A percentile compares a stretch with the other conserved stretches of the same genome.
Evolutionary conservation across 2,888 invertebrate genomes (phyloP).

Genomic region (Slavum lentiscoides): DNA sequence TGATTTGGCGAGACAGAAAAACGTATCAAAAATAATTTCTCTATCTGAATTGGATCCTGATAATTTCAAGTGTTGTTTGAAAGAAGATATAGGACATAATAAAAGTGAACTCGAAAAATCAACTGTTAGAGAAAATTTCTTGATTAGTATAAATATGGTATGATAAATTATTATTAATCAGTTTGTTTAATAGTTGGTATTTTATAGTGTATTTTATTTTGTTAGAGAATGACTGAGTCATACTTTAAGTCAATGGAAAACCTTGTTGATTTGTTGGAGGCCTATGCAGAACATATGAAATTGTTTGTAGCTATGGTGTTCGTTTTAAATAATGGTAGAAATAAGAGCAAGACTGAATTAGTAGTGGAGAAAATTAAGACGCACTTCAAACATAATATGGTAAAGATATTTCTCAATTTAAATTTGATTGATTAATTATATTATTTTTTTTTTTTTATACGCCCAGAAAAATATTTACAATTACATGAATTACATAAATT

Average conservation of each 20-base stretch:
- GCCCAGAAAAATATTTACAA: not conserved
- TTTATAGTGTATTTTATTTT: not conserved
- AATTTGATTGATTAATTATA: not conserved
- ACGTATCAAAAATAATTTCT: not conserved
- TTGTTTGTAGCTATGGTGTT: not conserved
- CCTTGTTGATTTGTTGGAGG: not conserved
- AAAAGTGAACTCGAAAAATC: not conserved
- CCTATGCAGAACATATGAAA: conserved; percentile 1
- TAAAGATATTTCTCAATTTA: not conserved
- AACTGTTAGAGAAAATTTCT: not conserved
- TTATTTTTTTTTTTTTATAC: not conserved
- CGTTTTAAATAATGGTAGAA: not conserved
- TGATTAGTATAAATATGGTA: not conserved
- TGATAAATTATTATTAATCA: not conserved
- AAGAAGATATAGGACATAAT: not conserved
- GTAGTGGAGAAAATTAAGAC: conserved; percentile 7
- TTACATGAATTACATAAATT: conserved; percentile 4
- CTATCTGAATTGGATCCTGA: no score
- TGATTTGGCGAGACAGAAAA: conserved; percentile 58
- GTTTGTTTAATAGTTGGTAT: not conserved
- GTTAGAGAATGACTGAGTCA: not conserved
- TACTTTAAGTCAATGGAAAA: conserved; percentile 20
- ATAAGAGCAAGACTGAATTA: not conserved
- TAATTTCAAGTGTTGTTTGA: no score
- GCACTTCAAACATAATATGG: not conserved